phyloP scores from a whole-genome alignment of 2,797 vertebrate genomes.

The Corythornis leucogaster region DNA sequence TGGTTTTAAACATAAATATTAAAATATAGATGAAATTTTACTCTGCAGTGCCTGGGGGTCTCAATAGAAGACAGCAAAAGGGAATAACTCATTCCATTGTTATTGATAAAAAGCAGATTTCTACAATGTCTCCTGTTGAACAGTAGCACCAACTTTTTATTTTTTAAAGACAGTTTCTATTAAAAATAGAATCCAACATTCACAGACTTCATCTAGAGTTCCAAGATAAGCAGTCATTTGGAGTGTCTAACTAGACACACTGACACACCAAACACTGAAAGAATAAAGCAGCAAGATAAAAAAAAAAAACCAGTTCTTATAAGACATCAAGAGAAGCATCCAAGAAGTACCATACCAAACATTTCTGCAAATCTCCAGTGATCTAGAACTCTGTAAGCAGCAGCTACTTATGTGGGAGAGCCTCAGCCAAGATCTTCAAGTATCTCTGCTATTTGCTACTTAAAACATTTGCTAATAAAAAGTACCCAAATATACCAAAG shows the following conservation, averaged over 20 bases:
- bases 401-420: background rate
- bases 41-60: background rate
- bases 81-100: background rate
- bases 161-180: too few species aligned
- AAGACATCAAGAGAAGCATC: background rate
- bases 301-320: background rate
- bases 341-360: background rate
- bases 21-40: background rate
- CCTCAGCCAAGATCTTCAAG: background rate
- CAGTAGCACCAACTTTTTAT: background rate
- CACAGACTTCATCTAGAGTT: background rate
- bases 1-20: background rate
- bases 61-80: background rate
- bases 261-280: background rate
- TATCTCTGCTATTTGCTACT: background rate
- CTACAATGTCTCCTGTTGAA: background rate
- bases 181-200: background rate
- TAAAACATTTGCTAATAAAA: background rate
- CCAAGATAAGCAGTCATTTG: background rate
- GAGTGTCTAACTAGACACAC: background rate
- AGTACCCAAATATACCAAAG: background rate
- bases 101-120: background rate
- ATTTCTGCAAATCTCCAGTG: background rate
- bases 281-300: background rate
- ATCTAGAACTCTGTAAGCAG: background rate